Evolutionary conservation across 2,888 invertebrate species (phyloP).

Genomic region (Tuta absoluta): DNA sequence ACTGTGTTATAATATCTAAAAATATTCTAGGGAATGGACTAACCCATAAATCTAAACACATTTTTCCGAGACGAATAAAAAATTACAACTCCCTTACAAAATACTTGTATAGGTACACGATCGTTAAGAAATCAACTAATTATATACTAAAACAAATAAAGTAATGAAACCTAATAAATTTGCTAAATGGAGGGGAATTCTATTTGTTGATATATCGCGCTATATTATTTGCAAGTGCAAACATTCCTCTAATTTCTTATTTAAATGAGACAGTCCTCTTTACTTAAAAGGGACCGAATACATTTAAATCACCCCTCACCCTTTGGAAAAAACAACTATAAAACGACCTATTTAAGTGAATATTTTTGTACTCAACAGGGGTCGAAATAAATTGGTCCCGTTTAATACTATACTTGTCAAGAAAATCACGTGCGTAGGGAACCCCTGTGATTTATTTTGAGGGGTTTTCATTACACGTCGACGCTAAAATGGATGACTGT

Average conservation of each 20-base stretch:
- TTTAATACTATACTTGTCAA: conserved; percentile 47
- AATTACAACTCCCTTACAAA: not conserved
- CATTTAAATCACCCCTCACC: conserved; percentile 41
- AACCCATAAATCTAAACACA: too few species aligned
- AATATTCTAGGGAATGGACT: too few species aligned
- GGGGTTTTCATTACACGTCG: conserved; percentile 34
- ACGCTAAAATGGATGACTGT: not conserved
- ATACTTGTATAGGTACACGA: not conserved
- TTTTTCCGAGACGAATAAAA: too few species aligned
- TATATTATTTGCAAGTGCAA: conserved; percentile 33
- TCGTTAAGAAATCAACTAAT: not conserved
- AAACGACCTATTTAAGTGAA: conserved; percentile 32
- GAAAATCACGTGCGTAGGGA: conserved; percentile 51
- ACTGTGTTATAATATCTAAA: too few species aligned
- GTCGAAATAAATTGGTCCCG: conserved; percentile 39
- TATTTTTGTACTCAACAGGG: not conserved
- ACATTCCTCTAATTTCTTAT: conserved; percentile 50
- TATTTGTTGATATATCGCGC: conserved; percentile 10
- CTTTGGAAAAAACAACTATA: conserved; percentile 39
- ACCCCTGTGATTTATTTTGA: conserved; percentile 44
- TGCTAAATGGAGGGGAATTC: not conserved
- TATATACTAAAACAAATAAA: not conserved
- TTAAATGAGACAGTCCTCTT: conserved; percentile 52
- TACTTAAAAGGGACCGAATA: conserved; percentile 40
- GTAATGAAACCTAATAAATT: not conserved